phyloP scores from a whole-genome alignment of 2,888 invertebrate species.

The Drosophila helvetica region DNA sequence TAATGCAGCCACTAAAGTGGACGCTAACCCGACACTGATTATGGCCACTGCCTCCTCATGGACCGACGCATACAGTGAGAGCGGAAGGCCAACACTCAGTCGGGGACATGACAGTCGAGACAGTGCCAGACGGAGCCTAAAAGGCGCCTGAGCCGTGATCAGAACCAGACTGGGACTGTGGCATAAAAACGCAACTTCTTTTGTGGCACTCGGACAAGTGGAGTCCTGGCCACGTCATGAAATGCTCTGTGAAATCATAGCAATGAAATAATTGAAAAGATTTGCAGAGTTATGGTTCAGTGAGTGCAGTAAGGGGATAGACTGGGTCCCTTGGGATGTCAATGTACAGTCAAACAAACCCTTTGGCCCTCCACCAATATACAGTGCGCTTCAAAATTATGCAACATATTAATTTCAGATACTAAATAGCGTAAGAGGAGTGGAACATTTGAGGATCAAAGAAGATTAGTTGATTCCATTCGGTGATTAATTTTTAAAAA shows the following conservation, averaged over 20 bases:
- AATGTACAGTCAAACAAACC: neutral
- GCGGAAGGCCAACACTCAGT: neutral
- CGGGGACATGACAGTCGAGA: constrained; percentile 5
- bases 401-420: too few relatives aligned
- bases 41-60: constrained; percentile 26
- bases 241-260: constrained; percentile 10
- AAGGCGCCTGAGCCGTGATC: constrained; percentile 28
- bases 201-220: constrained; percentile 9
- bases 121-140: constrained; percentile 18
- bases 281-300: constrained; percentile 5
- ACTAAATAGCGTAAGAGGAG: too few relatives aligned
- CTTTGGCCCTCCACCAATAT: neutral
- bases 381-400: neutral
- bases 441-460: too few relatives aligned
- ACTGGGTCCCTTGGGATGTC: too few relatives aligned
- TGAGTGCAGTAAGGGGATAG: too few relatives aligned
- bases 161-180: constrained; percentile 19
- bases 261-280: constrained; percentile 17
- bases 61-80: neutral
- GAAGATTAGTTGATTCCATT: too few relatives aligned
- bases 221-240: neutral
- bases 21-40: constrained; percentile 47
- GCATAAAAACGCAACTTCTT: constrained; percentile 21
- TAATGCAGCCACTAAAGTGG: constrained; percentile 28
- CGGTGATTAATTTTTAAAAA: too few relatives aligned